Percentiles rank a stretch among this genome's conserved stretches.
Evolutionary conservation across 2,888 invertebrate genomes (phyloP).

Genomic region (Abrostola triplasia): DNA sequence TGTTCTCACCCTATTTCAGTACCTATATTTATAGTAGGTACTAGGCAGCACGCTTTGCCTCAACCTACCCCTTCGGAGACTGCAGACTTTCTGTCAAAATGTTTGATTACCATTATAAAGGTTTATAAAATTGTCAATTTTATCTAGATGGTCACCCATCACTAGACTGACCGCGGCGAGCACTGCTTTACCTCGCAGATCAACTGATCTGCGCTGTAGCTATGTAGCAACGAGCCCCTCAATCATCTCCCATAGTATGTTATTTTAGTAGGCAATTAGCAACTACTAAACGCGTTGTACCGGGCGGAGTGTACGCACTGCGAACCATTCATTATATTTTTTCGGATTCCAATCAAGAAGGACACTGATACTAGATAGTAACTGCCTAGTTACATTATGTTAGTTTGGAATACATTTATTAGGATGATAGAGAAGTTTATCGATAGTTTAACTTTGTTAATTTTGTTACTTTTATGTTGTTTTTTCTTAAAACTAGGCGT

Average conservation of each 20-base stretch:
- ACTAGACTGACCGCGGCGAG: too few relatives aligned
- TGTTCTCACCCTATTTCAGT: too few relatives aligned
- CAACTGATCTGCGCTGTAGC: too few relatives aligned
- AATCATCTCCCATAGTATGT: conserved; percentile 10
- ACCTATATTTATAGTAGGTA: too few relatives aligned
- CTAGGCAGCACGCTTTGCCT: too few relatives aligned
- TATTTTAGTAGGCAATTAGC: conserved; percentile 54
- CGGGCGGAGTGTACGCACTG: conserved; percentile 19
- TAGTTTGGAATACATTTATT: conserved; percentile 15
- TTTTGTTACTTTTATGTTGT: conserved; percentile 33
- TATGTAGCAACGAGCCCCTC: too few relatives aligned
- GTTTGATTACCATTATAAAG: too few relatives aligned
- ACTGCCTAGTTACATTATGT: conserved; percentile 8
- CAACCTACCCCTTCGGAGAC: too few relatives aligned
- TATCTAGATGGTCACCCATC: too few relatives aligned
- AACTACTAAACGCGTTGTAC: conserved; percentile 40
- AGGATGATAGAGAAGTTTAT: conserved; percentile 39
- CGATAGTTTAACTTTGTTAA: background rate
- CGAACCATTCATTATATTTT: conserved; percentile 31
- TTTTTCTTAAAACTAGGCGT: conserved; percentile 29
- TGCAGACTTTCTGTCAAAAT: too few relatives aligned
- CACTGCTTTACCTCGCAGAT: too few relatives aligned
- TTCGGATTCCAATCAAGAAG: conserved; percentile 26
- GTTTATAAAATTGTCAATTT: too few relatives aligned
- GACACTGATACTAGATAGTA: conserved; percentile 22